A percentile compares a stretch with the other conserved stretches of the same genome.
phyloP scores from a whole-genome alignment of 2,113 vertebrate species.

The Urocolius indicus region DNA sequence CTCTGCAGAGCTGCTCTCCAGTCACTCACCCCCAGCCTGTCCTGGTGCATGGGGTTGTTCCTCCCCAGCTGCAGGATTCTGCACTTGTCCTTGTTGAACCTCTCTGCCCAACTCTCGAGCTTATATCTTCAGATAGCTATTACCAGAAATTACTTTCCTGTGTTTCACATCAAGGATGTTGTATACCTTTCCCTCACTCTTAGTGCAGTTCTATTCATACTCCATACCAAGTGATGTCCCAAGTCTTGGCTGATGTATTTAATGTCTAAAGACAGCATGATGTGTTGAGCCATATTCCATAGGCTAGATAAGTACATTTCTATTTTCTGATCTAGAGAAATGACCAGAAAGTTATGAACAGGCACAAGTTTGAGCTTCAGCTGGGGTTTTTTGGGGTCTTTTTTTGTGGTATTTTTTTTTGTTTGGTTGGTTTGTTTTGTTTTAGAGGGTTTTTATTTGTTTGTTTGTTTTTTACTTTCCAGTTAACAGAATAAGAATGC shows the following conservation, averaged over 20 bases:
- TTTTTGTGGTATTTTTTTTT: too few species aligned
- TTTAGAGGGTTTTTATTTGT: accelerated
- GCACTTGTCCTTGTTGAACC: too few species aligned
- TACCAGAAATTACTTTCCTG: not conserved
- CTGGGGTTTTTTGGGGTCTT: too few species aligned
- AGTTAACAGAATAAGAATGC: not conserved
- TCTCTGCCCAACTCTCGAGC: too few species aligned
- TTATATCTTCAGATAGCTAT: not conserved
- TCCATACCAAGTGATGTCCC: accelerated
- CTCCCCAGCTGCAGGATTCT: too few species aligned
- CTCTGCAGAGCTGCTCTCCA: too few species aligned
- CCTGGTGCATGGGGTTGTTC: too few species aligned
- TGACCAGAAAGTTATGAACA: not conserved
- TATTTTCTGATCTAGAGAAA: not conserved
- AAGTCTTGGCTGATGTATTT: not conserved
- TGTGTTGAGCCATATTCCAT: not conserved
- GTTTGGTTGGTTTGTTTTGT: too few species aligned
- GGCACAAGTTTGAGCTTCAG: not conserved
- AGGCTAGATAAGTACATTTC: not conserved
- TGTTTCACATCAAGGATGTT: not conserved
- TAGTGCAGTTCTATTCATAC: not conserved
- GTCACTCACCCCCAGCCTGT: too few species aligned
- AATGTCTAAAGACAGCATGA: not conserved
- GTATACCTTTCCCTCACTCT: not conserved
- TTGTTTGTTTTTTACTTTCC: not conserved